Evolutionary conservation across 2,797 vertebrate species (phyloP).

Genomic region (Pipistrellus nathusii): DNA sequence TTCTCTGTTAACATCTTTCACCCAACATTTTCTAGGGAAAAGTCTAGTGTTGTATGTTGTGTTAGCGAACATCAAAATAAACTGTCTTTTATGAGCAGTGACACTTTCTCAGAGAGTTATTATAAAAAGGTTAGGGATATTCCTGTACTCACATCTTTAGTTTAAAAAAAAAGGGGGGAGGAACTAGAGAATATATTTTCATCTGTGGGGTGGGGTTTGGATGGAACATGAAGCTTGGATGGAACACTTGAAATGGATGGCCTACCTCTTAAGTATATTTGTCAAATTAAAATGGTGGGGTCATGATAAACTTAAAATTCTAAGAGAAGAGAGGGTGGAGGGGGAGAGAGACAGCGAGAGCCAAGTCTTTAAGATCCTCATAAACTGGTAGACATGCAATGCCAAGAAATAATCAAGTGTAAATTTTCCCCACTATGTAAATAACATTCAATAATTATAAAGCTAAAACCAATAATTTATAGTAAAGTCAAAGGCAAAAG

Average conservation of each 20-base stretch:
- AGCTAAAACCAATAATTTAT: constrained; percentile 19
- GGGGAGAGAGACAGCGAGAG: not conserved
- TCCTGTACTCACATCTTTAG: not conserved
- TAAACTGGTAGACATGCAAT: not conserved
- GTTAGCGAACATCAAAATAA: not conserved
- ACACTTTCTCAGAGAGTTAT: not conserved
- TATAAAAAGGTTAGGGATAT: not conserved
- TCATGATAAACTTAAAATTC: constrained; percentile 46
- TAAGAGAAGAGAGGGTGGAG: not conserved
- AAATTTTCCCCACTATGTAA: constrained; percentile 21
- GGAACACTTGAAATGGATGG: not conserved
- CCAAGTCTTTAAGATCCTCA: not conserved
- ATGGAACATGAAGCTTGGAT: not conserved
- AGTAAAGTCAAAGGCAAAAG: constrained; percentile 57
- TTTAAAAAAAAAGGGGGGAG: not conserved
- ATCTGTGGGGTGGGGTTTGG: not conserved
- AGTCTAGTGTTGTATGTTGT: not conserved
- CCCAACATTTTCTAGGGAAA: not conserved
- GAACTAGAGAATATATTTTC: not conserved
- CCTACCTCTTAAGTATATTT: not conserved
- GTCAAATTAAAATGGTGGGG: not conserved
- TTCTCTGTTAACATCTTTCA: not conserved
- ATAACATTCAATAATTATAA: constrained; percentile 38
- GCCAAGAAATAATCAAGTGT: constrained; percentile 16
- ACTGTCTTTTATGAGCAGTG: not conserved